Conservation (phyloP, 2,888 invertebrate species). For the Tetranychus piercei region DNA sequence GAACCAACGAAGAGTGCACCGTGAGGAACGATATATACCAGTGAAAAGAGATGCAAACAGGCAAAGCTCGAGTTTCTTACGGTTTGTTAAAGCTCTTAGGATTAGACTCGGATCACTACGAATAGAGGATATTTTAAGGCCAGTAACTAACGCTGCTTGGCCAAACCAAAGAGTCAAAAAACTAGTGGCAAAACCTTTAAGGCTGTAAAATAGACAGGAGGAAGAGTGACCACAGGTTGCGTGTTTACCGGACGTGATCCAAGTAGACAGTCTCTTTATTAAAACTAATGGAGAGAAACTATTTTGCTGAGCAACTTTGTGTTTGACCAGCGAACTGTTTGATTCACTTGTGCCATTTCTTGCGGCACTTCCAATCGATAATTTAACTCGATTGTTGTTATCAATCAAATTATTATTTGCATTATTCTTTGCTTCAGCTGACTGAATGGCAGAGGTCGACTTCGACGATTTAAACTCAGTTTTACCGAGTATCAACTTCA, state of each 20-base stretch:
- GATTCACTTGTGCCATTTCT: too few relatives aligned
- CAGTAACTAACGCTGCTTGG: conserved; percentile 7
- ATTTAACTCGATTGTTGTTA: not conserved
- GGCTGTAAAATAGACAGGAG: conserved; percentile 11
- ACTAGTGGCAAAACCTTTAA: not conserved
- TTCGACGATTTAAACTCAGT: not conserved
- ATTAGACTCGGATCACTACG: not conserved
- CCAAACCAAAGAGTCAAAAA: conserved; percentile 14
- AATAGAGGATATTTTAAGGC: conserved; percentile 3
- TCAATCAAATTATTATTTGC: not conserved
- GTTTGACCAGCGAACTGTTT: not conserved
- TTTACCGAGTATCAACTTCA: conserved; percentile 14
- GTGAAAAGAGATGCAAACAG: conserved; percentile 19
- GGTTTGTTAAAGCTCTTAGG: not conserved
- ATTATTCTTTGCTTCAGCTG: not conserved
- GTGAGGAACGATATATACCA: conserved; percentile 35
- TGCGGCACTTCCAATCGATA: too few relatives aligned
- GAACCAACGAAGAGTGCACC: conserved; percentile 46
- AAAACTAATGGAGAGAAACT: not conserved
- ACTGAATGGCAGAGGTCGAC: not conserved
- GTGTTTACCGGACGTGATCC: not conserved
- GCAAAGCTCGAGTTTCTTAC: conserved; percentile 13
- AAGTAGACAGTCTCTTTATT: not conserved
- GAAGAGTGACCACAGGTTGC: conserved; percentile 8
- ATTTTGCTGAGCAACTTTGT: not conserved